Evolutionary conservation across 2,888 invertebrate genomes (phyloP), one percentile per base, ranked within the genome.

Genomic region (Dynastes hyllus): DNA sequence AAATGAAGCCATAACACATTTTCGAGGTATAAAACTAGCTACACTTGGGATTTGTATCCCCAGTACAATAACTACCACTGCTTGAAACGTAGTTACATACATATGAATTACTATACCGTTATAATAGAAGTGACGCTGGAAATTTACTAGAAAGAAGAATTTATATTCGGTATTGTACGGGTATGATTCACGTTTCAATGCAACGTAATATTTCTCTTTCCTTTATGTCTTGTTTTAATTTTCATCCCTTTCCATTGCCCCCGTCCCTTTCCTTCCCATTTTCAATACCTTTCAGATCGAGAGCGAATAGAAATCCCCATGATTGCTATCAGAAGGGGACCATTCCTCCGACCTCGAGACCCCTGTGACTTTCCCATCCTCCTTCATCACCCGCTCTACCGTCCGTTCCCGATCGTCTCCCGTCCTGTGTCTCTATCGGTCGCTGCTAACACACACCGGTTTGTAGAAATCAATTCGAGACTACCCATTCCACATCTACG

Each of bases 391-490:
- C 11, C 55, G 22, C 22, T 4, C 13, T 51, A 22, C n/a, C n/a
- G 6, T 37, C 73, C 75, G 66, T 11, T 67, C 37, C 63, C 51
- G 37, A 51, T 66, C 79, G 55, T 50, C 51, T 45, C 66, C 37
- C 50, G 69, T 27, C 29, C 69, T 51, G 22, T 51, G 27, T 22
- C 22, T 58, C 55, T 58, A 22, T 58, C 16, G 40, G 22, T 51
- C 51, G 51, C 29, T 22, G 13, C 51, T 50, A 27, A 45, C 83
- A 85, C 83, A 85, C 84, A 83, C 84, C 86, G 84, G 85, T 85
- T 86, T 85, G 85, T 84, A 84, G 85, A 86, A 87, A 87, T 88
- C 87, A 87, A 88, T 88, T 88, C 86, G 84, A 84, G 69, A 29
- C 51, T 50, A 69, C 69, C 32, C 40, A 53, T 50, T 51, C 63